A percentile compares a stretch with the other conserved stretches of the same genome.
phyloP scores from a whole-genome alignment of 2,797 vertebrate species.

The Lycodopsis pacificus region DNA sequence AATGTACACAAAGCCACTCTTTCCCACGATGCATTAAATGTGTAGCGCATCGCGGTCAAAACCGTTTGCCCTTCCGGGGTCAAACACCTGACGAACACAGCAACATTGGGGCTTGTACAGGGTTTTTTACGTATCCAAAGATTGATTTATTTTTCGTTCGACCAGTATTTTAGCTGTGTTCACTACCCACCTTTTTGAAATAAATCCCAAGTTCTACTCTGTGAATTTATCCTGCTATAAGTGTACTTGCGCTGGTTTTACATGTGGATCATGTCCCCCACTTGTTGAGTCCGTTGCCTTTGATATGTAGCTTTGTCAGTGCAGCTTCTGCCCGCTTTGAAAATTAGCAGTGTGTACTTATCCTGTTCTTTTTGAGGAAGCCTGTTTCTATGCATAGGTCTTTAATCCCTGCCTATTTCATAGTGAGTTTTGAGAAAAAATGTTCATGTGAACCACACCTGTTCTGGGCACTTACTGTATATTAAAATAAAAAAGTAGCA shows the following conservation, averaged over 20 bases:
- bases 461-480: slow-evolving; percentile 75
- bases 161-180: slow-evolving; percentile 79
- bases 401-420: slow-evolving; percentile 71
- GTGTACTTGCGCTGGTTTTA: slow-evolving; percentile 76
- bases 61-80: too few relatives aligned
- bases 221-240: slow-evolving; percentile 71
- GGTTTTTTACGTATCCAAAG: slow-evolving; percentile 84
- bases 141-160: slow-evolving; percentile 82
- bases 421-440: slow-evolving; percentile 69
- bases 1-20: too few relatives aligned
- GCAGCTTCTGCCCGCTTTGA: slow-evolving; percentile 69
- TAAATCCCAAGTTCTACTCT: slow-evolving; percentile 65
- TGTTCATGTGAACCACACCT: slow-evolving; percentile 66
- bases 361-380: slow-evolving; percentile 63
- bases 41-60: too few relatives aligned
- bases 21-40: too few relatives aligned
- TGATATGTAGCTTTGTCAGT: slow-evolving; percentile 73
- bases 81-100: too few relatives aligned
- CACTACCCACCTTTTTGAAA: slow-evolving; percentile 70
- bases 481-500: slow-evolving; percentile 65
- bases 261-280: slow-evolving; percentile 53
- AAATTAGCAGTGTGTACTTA: slow-evolving; percentile 66
- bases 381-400: slow-evolving; percentile 78
- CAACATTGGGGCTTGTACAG: slow-evolving; percentile 71
- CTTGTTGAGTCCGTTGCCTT: slow-evolving; percentile 58